phyloP scores from a whole-genome alignment of 2,113 vertebrate genomes.

The Phylloscopus trochilus region DNA sequence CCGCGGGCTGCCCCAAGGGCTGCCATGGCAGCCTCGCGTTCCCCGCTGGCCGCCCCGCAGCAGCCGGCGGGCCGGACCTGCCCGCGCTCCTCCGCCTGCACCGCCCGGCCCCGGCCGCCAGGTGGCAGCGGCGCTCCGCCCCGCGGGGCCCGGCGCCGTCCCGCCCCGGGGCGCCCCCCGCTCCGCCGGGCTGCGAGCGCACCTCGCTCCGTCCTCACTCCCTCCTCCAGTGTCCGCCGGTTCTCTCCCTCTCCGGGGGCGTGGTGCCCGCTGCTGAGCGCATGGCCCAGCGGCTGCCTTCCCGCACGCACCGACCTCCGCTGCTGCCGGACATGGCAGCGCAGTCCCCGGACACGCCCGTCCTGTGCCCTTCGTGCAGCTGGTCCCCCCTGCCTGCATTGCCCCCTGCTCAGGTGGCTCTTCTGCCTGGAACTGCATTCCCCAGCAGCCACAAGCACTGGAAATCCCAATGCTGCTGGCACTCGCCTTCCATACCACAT shows the following conservation, averaged over 20 bases:
- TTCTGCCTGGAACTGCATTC: neutral
- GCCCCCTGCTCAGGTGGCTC: neutral
- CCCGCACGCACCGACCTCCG: neutral
- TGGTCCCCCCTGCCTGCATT: neutral
- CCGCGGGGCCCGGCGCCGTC: neutral
- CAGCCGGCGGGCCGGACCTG: too few relatives aligned
- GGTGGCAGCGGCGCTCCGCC: neutral
- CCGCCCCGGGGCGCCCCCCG: neutral
- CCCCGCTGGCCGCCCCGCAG: too few relatives aligned
- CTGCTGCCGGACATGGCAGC: neutral
- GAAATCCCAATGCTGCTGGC: neutral
- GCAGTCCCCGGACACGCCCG: accelerated
- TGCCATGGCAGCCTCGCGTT: accelerated
- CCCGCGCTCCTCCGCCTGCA: neutral
- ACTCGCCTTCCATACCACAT: neutral
- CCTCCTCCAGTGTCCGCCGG: neutral
- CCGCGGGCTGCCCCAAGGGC: neutral
- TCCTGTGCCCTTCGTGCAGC: neutral
- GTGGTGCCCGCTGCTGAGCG: neutral
- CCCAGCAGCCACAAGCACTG: neutral
- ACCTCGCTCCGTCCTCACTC: neutral
- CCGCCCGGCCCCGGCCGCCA: neutral
- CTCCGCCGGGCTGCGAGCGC: neutral
- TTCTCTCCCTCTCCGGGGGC: neutral
- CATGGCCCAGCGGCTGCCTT: neutral